These are phyloP conservation scores for Gallinago paraguaiae DNA, from an alignment of 2,113 vertebrate species.

Conservation along the genomic window DNA sequence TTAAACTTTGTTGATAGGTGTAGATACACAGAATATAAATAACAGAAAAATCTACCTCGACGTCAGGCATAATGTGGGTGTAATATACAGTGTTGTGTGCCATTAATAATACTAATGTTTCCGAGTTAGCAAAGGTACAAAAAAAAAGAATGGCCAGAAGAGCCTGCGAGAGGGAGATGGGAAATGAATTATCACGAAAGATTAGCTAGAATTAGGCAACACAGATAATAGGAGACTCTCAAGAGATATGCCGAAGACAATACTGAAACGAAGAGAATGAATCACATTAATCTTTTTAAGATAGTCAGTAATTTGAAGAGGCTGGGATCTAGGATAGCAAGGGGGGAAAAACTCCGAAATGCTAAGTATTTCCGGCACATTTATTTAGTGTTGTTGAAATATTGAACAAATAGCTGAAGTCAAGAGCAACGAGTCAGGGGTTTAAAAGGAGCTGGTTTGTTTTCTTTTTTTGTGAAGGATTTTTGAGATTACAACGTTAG, in stretches of 20 bases:
- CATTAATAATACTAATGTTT: background rate
- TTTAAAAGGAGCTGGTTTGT: conserved; percentile 52
- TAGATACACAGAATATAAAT: background rate
- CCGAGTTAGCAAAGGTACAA: background rate
- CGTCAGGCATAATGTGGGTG: background rate
- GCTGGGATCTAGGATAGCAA: conserved; percentile 22
- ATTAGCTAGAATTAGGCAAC: background rate
- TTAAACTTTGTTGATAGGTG: background rate
- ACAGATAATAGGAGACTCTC: background rate
- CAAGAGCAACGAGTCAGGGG: conserved; percentile 32
- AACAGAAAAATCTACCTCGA: background rate
- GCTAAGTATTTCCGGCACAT: conserved; percentile 22
- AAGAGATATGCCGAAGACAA: background rate
- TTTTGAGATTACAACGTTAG: conserved; percentile 59
- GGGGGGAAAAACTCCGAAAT: conserved; percentile 17
- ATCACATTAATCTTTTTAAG: conserved; percentile 5
- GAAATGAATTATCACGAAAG: background rate
- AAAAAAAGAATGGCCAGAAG: background rate
- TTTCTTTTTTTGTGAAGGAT: conserved; percentile 60
- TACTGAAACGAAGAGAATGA: background rate
- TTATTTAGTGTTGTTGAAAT: conserved; percentile 53
- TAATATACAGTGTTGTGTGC: background rate
- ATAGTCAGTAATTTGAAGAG: background rate
- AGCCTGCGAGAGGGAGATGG: background rate
- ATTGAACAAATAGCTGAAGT: conserved; percentile 53